phyloP scores from a whole-genome alignment of 2,113 vertebrate species.

The Varanus komodoensis region DNA sequence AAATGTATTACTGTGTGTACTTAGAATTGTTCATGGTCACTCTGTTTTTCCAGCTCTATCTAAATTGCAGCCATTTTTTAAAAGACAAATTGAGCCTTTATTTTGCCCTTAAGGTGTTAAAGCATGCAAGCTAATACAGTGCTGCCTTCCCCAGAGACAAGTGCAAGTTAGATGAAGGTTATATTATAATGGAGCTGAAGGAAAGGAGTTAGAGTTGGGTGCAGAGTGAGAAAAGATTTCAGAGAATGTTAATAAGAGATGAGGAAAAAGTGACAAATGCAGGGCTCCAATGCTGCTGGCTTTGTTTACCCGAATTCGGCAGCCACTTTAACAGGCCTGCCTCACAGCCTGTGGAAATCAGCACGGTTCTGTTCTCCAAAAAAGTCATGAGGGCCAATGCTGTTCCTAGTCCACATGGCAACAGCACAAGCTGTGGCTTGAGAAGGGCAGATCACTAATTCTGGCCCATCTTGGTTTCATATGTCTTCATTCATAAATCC shows the following conservation, averaged over 20 bases:
- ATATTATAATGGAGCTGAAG: constrained; percentile 70
- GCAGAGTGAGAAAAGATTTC: constrained; percentile 24
- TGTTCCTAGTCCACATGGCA: neutral
- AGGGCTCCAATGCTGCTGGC: constrained; percentile 46
- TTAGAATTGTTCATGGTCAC: neutral
- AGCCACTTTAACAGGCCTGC: neutral
- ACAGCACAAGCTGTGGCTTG: neutral
- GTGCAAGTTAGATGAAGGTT: constrained; percentile 72
- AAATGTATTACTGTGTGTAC: neutral
- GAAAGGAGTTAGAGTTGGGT: constrained; percentile 29
- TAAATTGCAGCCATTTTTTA: constrained; percentile 53
- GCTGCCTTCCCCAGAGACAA: constrained; percentile 51
- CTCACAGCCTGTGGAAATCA: neutral
- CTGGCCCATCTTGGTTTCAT: neutral
- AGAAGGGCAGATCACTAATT: neutral
- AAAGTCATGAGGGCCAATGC: neutral
- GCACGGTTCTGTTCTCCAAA: neutral
- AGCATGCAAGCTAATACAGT: constrained; percentile 55
- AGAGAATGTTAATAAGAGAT: constrained; percentile 63
- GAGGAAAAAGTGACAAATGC: constrained; percentile 55
- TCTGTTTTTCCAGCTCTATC: constrained; percentile 39
- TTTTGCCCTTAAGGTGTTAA: constrained; percentile 65
- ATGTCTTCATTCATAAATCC: too few relatives aligned
- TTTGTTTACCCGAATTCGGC: constrained; percentile 38
- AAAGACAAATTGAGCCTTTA: constrained; percentile 51